Evolutionary conservation across 2,113 vertebrate genomes (phyloP).

Genomic region (Nannobrachium achirus): DNA sequence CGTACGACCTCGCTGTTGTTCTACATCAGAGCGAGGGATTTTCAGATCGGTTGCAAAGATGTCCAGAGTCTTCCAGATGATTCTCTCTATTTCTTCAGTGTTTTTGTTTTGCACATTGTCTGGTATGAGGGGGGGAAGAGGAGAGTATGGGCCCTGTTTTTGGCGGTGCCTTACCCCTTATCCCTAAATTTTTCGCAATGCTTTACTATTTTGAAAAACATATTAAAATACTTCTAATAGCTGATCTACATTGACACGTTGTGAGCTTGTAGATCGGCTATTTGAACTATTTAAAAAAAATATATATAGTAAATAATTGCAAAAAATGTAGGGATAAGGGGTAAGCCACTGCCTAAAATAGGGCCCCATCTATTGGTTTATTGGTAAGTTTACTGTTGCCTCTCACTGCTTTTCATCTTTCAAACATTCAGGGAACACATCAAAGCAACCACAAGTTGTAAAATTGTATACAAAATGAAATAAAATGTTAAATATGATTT

Average conservation of each 20-base stretch:
- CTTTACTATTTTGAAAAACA: too few species aligned
- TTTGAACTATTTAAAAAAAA: too few species aligned
- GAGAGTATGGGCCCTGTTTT: too few species aligned
- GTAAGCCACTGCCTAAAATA: too few species aligned
- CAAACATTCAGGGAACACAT: conserved; percentile 12
- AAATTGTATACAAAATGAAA: background rate
- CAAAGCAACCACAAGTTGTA: conserved; percentile 11
- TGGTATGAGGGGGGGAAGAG: conserved; percentile 4
- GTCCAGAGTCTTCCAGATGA: background rate
- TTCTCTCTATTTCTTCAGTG: conserved; percentile 11
- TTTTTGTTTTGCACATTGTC: conserved; percentile 39
- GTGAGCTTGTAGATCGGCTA: too few species aligned
- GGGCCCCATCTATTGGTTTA: background rate
- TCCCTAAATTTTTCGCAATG: too few species aligned
- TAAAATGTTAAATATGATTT: background rate
- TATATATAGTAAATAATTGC: too few species aligned
- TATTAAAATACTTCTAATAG: too few species aligned
- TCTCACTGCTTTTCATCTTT: conserved; percentile 35
- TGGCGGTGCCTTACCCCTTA: too few species aligned
- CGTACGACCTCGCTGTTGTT: background rate
- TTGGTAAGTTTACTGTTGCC: conserved; percentile 40
- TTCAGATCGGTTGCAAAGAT: background rate
- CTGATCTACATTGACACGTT: too few species aligned
- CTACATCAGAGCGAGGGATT: background rate
- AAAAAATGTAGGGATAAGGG: too few species aligned